phyloP scores from a whole-genome alignment of 2,113 vertebrate genomes.

The Scalopus aquaticus region DNA sequence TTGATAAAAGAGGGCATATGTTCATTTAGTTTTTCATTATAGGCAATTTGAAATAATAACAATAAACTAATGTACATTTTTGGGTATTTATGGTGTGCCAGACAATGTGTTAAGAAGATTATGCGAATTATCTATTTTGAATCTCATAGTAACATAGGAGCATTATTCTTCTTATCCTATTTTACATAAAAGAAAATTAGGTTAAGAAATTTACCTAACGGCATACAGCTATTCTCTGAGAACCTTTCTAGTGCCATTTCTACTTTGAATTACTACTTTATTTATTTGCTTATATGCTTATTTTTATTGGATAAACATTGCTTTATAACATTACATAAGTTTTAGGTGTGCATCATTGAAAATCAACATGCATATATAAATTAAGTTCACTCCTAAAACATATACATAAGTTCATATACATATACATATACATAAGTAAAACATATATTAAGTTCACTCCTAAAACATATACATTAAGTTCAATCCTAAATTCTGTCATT shows the following conservation, averaged over 20 bases:
- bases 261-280: background rate
- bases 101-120: background rate
- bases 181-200: constrained; percentile 25
- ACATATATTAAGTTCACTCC: too few relatives aligned
- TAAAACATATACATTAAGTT: too few relatives aligned
- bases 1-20: background rate
- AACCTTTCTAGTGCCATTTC: background rate
- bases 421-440: too few relatives aligned
- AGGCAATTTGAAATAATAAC: constrained; percentile 33
- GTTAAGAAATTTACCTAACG: background rate
- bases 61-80: constrained; percentile 3
- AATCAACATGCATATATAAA: too few relatives aligned
- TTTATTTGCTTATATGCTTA: too few relatives aligned
- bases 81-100: background rate
- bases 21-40: background rate
- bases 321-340: too few relatives aligned
- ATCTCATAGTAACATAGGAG: background rate
- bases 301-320: too few relatives aligned
- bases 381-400: too few relatives aligned
- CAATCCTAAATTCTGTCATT: too few relatives aligned
- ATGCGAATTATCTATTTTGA: background rate
- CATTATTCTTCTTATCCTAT: background rate
- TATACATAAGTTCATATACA: too few relatives aligned
- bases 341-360: too few relatives aligned
- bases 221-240: background rate